Evolutionary conservation across 23 tunicate species (phyloP), one percentile per base, ranked within the genome.

Genomic region (Phallusia fumigata): DNA sequence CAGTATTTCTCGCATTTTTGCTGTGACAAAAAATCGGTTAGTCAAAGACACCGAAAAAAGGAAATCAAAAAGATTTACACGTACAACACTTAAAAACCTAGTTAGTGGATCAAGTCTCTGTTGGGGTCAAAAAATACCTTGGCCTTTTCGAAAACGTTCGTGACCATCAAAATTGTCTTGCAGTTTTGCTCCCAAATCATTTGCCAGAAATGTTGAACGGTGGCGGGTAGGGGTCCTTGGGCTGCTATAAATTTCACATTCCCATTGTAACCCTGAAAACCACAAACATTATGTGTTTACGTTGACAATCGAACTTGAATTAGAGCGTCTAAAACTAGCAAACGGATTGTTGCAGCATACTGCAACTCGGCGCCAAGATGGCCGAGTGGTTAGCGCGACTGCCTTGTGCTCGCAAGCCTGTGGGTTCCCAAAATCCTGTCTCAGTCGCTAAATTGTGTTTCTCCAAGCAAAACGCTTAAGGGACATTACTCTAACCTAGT

Each of bases 111-210:
- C n/a, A n/a, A n/a, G n/a, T n/a, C n/a, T n/a, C n/a, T n/a, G n/a
- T n/a, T n/a, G n/a, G n/a, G 76, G 13, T 72, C 13, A 21, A 18
- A 24, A 72, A 24, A 15, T 31, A 74, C 77, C 77, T 74, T 74
- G 10, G 22, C 6, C 6, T 34, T 34, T 34, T 74, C 77, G 26
- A 19, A 18, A 18, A 74, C 15, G 47, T 74, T 74, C 13, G 77
- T 74, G 2, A 74, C 33, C 77, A 74, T 74, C 16, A 74, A 33
- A 24, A 74, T 33, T 3, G 30, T 15, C 35, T 19, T 30, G n/a
- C 44, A 18, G 26, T 74, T 19, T 32, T 74, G 45, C 16, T 74
- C 31, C 77, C 77, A 74, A 19, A 74, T 34, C 77, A 74, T 74
- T 33, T 34, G 34, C 77, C 77, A 74, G 35, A 74, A 74, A 33